These are phyloP conservation scores for Spea multiplicata DNA, from an alignment of 2,113 vertebrate species.

Conservation along the genomic window DNA sequence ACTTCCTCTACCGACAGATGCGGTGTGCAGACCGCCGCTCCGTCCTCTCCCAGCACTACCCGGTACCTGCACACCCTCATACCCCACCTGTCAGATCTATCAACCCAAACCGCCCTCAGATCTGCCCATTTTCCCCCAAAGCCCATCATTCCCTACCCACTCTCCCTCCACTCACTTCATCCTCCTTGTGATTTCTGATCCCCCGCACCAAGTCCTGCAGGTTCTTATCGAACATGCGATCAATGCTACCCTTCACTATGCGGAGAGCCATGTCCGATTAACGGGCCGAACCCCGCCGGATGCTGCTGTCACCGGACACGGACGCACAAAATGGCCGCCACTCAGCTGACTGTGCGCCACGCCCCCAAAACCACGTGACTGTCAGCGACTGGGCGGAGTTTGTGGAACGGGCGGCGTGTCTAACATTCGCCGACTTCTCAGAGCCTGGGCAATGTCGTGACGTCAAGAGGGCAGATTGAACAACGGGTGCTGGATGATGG, in stretches of 20 bases:
- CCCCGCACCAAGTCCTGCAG: constrained; percentile 97
- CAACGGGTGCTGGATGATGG: too few species aligned
- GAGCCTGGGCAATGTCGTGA: too few species aligned
- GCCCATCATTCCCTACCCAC: neutral
- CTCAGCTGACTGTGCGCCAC: constrained; percentile 39
- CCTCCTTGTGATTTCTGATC: constrained; percentile 97
- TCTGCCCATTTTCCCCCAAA: neutral
- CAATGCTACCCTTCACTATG: constrained; percentile 98
- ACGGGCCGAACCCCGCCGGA: constrained; percentile 49
- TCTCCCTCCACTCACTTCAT: constrained; percentile 78
- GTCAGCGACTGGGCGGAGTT: neutral
- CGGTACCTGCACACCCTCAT: neutral
- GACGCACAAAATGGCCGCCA: constrained; percentile 44
- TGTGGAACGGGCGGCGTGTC: neutral
- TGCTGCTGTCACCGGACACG: constrained; percentile 46
- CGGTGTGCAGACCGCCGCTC: too few species aligned
- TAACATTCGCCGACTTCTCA: neutral
- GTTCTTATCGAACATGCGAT: constrained; percentile 99
- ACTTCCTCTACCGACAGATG: too few species aligned
- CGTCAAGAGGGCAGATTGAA: too few species aligned
- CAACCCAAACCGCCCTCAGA: neutral
- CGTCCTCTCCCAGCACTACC: too few species aligned
- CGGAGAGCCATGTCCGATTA: constrained; percentile 87
- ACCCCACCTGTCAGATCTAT: neutral
- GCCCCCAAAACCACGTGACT: constrained; percentile 19